Percentiles rank a stretch among this genome's conserved stretches.
Conservation (phyloP, 2,888 invertebrate species). For the Petrolisthes cinctipes region DNA sequence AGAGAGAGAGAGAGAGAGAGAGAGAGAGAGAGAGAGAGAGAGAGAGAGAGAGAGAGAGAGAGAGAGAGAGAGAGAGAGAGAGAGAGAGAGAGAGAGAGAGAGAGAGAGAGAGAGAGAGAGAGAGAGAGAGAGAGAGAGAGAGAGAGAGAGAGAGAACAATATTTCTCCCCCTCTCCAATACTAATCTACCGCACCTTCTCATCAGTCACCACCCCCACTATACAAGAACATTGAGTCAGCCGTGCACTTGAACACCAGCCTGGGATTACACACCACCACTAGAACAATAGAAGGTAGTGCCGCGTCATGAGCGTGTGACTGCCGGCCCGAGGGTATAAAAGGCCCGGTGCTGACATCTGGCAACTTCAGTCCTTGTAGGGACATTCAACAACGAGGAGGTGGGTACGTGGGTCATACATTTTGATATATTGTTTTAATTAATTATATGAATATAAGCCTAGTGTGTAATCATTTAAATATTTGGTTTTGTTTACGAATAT, state of each 20-base stretch:
- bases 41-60: not conserved
- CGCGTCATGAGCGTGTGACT: not conserved
- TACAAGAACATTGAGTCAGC: not conserved
- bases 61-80: not conserved
- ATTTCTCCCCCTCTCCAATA: no score
- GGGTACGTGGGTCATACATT: not conserved
- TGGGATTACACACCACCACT: not conserved
- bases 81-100: conserved; percentile 4
- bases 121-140: not conserved
- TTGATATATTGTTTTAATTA: no score
- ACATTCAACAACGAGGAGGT: not conserved
- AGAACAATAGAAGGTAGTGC: not conserved
- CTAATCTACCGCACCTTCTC: not conserved
- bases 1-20: conserved; percentile 25
- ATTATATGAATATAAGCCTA: no score
- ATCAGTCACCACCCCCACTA: not conserved
- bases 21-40: conserved; percentile 29
- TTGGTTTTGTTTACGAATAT: no score
- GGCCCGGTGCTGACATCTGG: not conserved
- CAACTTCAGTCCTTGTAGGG: not conserved
- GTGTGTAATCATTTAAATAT: no score
- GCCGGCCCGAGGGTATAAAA: not conserved
- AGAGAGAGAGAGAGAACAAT: not conserved
- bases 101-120: not conserved
- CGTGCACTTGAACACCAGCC: not conserved